Base-by-base conservation (phyloP, 2,113 vertebrate genomes). In the Trogon melanurus region DNA sequence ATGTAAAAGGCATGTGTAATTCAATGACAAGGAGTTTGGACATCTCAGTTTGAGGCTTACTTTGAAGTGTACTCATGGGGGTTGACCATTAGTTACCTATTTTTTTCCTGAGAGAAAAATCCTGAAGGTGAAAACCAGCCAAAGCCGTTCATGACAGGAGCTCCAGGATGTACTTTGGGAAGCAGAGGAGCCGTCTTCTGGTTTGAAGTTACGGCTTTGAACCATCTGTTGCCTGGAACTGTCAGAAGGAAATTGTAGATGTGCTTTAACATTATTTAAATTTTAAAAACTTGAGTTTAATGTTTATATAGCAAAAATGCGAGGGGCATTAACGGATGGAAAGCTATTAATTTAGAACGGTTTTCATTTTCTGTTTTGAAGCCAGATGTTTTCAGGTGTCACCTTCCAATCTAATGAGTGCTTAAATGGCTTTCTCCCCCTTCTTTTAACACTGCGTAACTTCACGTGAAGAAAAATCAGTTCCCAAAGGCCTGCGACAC, bases 311-410 rank as follows among this genome's bases (percentile, higher is more conserved):
- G 79, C 65, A 78, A 93, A 94, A 96, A 67, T 54, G 18, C 10
- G 13, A 94, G 79, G n/a, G 64, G 64, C 82, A 16, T 58, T 80
- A 95, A 91, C 1, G 18, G 45, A n/a, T 72, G 95, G 88, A 79
- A 94, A 76, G 57, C 88, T 60, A 13, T 94, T 88, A 86, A 95
- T 97, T 96, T 34, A 61, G 65, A 93, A 36, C 34, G 86, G 57
- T 80, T 91, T 84, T 38, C 36, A 13, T 84, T 65, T 84, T 92
- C 60, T 89, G 36, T 76, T 92, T 95, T 57, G 72, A 64, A 81
- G 88, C 88, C 88, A 94, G 95, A 93, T 95, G 92, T 96, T 96
- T 95, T 89, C 81, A 80, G 82, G 85, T 96, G 88, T 97, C 88
- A 95, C 95, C 95, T 96, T 97, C 92, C 88, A 74, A 53, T 86